Percentiles rank a stretch among this genome's conserved stretches.
Conservation (phyloP, 2,888 invertebrate species). For the Hyles lineata region DNA sequence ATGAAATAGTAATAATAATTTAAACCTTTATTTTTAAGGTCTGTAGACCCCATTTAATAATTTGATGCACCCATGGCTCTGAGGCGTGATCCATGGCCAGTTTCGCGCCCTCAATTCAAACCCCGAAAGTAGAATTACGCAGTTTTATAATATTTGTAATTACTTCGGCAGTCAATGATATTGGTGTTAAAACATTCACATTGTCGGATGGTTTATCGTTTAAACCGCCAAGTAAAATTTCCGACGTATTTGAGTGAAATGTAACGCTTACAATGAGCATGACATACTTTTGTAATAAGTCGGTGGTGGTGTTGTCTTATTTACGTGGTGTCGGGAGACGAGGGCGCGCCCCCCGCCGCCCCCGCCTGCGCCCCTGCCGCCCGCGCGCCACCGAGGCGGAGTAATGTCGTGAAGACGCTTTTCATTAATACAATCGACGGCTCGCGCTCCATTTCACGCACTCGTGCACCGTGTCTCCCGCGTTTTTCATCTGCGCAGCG, state of each 20-base stretch:
- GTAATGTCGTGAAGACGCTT: conserved; percentile 58
- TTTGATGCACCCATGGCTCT: too few species aligned
- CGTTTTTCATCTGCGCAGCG: conserved; percentile 11
- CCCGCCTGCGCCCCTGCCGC: neutral
- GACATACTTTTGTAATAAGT: conserved; percentile 20
- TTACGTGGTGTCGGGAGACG: neutral
- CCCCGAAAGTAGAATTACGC: too few species aligned
- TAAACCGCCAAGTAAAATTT: neutral
- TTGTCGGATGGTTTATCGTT: neutral
- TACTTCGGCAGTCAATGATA: too few species aligned
- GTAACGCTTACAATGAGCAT: conserved; percentile 15
- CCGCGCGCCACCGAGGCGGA: conserved; percentile 19
- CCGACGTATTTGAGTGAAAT: conserved; percentile 5
- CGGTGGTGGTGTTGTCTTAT: neutral
- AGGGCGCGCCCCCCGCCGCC: neutral
- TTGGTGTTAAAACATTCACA: too few species aligned
- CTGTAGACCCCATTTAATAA: too few species aligned
- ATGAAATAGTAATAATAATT: too few species aligned
- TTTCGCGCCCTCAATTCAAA: too few species aligned
- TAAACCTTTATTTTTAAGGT: too few species aligned
- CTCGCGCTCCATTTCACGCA: conserved; percentile 53
- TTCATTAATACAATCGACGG: conserved; percentile 70
- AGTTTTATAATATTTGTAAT: too few species aligned
- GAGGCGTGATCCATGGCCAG: too few species aligned
- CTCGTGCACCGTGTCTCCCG: conserved; percentile 31